These are phyloP conservation scores for Araneus ventricosus DNA, from an alignment of 1,140 invertebrate species.

Conservation along the genomic window DNA sequence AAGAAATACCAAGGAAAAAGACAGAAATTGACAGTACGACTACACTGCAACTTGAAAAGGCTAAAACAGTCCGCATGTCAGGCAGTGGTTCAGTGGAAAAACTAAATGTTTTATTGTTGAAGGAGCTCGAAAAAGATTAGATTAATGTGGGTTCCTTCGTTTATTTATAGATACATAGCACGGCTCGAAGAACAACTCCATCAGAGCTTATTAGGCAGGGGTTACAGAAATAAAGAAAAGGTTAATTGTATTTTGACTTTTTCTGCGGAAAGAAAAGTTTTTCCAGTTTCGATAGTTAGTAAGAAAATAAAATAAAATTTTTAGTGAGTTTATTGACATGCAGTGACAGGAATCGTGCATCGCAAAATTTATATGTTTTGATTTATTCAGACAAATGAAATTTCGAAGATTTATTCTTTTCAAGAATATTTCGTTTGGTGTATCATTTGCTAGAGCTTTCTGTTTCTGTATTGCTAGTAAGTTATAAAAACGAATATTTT, in stretches of 20 bases:
- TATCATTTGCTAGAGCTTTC: too few species aligned
- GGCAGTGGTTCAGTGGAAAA: neutral
- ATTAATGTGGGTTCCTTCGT: neutral
- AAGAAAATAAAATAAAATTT: neutral
- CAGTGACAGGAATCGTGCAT: neutral
- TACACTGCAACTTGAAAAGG: neutral
- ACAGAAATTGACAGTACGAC: slow-evolving; percentile 25
- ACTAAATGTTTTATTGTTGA: slow-evolving; percentile 32
- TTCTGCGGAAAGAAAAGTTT: neutral
- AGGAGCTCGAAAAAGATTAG: neutral
- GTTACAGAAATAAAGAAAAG: neutral
- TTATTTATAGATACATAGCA: slow-evolving; percentile 2
- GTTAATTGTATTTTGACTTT: neutral
- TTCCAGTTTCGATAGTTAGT: neutral
- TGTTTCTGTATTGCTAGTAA: too few species aligned
- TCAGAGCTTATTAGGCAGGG: neutral
- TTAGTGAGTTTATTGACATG: neutral
- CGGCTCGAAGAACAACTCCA: neutral
- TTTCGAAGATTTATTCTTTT: too few species aligned
- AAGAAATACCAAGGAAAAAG: neutral
- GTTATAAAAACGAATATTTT: too few species aligned
- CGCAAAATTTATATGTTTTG: neutral
- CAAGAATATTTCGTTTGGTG: too few species aligned
- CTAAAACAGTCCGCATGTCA: slow-evolving; percentile 8
- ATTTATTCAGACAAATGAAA: neutral